Evolutionary conservation across 2,888 invertebrate genomes (phyloP), one percentile per base, ranked within the genome.

Genomic region (Stratiomys singularior): DNA sequence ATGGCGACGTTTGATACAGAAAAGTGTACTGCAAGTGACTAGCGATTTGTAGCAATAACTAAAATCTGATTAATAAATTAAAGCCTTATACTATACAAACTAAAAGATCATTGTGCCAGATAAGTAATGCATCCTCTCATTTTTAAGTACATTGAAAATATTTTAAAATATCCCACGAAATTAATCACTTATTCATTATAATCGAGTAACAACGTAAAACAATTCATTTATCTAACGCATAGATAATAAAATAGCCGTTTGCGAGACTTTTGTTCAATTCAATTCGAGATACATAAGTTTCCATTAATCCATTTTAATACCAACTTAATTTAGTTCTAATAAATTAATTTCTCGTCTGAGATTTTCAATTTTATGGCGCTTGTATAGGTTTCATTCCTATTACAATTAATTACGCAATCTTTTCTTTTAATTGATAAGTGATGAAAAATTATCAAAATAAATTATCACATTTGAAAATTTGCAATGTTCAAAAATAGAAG

Each of bases 391-490:
- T 13, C 15, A n/a, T 52, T 60, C 21, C 27, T 7, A 23, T 60
- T 21, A 21, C 15, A 52, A 52, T 18, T 9, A n/a, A 9, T 52
- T 13, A n/a, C 18, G 52, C 15, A 18, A 52, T 13, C 15, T 9
- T 52, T 52, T 15, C 4, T 18, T 60, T 21, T 23, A 52, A 52
- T 52, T 52, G 52, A 52, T 52, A 52, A 18, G 52, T 52, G 52
- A 52, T 18, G 30, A 47, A 30, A 66, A 76, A 76, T 25, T 25
- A 66, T 30, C 37, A 66, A 23, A 76, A 66, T 76, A 76, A 76
- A 76, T 76, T 76, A 76, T 76, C 76, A 76, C 76, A 76, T 76
- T 76, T 18, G 63, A 27, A 72, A 25, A 66, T 76, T 76, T 76
- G 21, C 66, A 76, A 66, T 52, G 76, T 76, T n/a, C 18, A 64